Conservation (phyloP, 1,140 invertebrate species). For the Neodiprion pinetum region DNA sequence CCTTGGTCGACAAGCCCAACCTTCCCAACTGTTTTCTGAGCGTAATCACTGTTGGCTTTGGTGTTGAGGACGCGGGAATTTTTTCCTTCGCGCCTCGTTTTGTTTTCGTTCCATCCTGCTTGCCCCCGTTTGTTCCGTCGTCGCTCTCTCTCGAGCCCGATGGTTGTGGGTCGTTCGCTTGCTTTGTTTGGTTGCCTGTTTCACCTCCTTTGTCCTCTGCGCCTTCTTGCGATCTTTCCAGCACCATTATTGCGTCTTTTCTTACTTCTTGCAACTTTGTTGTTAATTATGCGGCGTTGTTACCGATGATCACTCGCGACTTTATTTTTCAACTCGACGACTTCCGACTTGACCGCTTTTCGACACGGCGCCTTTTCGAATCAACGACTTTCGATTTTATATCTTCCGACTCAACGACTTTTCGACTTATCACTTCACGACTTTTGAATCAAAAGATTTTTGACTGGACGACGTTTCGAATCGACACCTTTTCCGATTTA, state of each 20-base stretch:
- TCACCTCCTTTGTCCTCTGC: neutral
- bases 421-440: neutral
- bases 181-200: neutral
- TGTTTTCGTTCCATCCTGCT: neutral
- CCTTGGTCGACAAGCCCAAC: too few relatives aligned
- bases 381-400: neutral
- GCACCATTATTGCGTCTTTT: neutral
- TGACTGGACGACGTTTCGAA: neutral
- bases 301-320: too few relatives aligned
- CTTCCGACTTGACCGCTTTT: constrained; percentile 8
- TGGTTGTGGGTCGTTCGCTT: too few relatives aligned
- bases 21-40: too few relatives aligned
- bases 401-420: neutral
- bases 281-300: too few relatives aligned
- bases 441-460: neutral
- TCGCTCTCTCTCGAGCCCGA: neutral
- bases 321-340: neutral
- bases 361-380: neutral
- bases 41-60: too few relatives aligned
- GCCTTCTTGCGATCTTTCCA: neutral
- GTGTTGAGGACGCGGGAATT: neutral
- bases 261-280: too few relatives aligned
- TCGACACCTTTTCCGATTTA: too few relatives aligned
- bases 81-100: neutral
- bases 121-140: neutral